Base-by-base conservation (phyloP, 2,113 vertebrate species). In the Lynx canadensis region DNA sequence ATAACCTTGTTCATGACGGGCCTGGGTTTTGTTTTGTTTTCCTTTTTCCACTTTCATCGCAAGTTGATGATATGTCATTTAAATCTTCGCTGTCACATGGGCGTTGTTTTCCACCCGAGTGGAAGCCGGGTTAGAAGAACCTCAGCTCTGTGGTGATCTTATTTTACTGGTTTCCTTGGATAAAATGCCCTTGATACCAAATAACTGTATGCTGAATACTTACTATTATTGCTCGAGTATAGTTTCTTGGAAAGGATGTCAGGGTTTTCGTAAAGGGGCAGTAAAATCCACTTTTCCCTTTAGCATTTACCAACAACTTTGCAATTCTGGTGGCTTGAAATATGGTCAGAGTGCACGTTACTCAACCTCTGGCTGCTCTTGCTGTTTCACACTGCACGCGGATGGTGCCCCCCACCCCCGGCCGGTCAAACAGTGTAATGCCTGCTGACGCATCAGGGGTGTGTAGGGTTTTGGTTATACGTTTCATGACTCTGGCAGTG, bases 31-130 rank as follows among this genome's bases (percentile, higher is more conserved):
- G 8, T 86, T 57, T 41, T 27, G 41, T 83, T 83, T 57, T 33
- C 18, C 50, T 38, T 85, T 91, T 91, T 68, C 45, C 68, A 63
- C 95, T 97, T 92, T 80, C 69, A 41, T 89, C 94, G 92, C 73
- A 78, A 94, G 84, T 92, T 90, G 82, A 88, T 50, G 81, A 73
- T 81, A 76, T 36, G n/a, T 73, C 82, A 71, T 90, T 97, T 91
- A 85, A 84, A 87, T 97, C 65, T 86, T 80, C 52, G 7, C 23
- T 50, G 79, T 80, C 27, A 81, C 6, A 4, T 31, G 55, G 60
- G 33, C 80, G 19, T 73, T 81, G 23, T 71, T 96, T 92, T 41
- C 90, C 36, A 73, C 41, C 79, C 76, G 66, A 29, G 36, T 1
- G 78, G 60, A 92, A 92, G 65, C 76, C 80, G 65, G 89, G n/a